These are phyloP conservation scores for Heterocephalus glaber DNA, from an alignment of 2,113 vertebrate genomes.

Conservation along the genomic window DNA sequence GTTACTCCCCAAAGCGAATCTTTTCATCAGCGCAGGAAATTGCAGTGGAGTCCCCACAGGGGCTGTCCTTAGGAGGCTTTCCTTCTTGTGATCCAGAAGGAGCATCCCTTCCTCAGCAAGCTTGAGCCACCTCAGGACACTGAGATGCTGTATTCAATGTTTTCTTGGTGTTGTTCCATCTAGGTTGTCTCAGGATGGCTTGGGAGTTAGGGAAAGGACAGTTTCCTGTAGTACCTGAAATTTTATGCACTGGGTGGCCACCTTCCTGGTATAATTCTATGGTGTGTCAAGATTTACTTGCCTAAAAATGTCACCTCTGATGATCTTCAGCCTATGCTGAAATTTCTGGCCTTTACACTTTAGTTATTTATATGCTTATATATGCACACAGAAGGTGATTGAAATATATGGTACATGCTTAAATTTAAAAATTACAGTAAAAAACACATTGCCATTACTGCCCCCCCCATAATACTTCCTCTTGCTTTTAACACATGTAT, in stretches of 20 bases:
- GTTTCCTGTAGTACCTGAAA: background rate
- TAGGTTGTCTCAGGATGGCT: background rate
- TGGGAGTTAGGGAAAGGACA: background rate
- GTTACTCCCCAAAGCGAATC: no score
- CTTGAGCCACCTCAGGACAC: background rate
- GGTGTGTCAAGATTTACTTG: background rate
- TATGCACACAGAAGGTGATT: background rate
- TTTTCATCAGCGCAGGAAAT: background rate
- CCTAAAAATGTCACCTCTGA: background rate
- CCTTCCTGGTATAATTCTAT: background rate
- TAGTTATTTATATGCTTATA: background rate
- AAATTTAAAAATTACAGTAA: background rate
- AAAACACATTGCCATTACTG: background rate
- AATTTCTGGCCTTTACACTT: background rate
- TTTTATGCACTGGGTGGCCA: background rate
- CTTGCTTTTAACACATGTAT: background rate
- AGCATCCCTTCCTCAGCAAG: background rate
- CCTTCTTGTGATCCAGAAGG: background rate
- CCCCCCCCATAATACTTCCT: background rate
- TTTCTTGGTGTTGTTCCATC: background rate
- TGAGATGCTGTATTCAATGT: background rate
- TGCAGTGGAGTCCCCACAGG: background rate
- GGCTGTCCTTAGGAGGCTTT: background rate
- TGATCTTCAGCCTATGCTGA: background rate
- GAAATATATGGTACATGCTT: background rate